Evolutionary conservation across 2,113 vertebrate species (phyloP), one percentile per base, ranked within the genome.

Genomic region (Serinus canaria): DNA sequence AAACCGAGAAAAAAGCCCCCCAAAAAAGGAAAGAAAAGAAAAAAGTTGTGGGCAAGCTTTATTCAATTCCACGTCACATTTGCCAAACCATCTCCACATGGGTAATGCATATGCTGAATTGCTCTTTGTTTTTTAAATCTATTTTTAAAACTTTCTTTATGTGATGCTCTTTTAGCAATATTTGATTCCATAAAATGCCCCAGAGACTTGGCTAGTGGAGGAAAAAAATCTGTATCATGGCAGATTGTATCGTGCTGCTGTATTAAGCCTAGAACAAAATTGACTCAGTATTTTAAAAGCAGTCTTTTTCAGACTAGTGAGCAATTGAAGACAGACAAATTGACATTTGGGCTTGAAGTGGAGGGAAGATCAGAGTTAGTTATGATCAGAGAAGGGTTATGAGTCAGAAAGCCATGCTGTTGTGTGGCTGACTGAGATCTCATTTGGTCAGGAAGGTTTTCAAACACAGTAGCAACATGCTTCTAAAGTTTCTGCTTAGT

Each of bases 1-100:
- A 21, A 28, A 33, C 10, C 11, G 47, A 44, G 11, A 9, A 31
- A 46, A 31, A 53, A 15, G 14, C 10, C 31, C 21, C 27, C 15
- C 18, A 3, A 43, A 11, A n/a, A 44, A n/a, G 4, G 15, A 21
- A 60, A 39, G 5, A 9, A 75, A 60, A 33, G 2, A n/a, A 55
- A 83, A 66, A 90, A 56, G 19, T 58, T 73, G 11, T 33, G 50
- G 64, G 49, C 89, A 85, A 89, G 43, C 8, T 84, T 89, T 37
- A 69, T 95, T 53, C 78, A 75, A 89, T 91, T 95, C 83, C 77
- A 73, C 25, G 41, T 62, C 68, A 41, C 41, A 64, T 53, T 92
- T 84, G 81, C 84, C 89, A 95, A 95, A 95, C 55, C 55, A 87
- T 53, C 66, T 94, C 70, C 70, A 69, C 62, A 85, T 91, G 91